A percentile compares a stretch with the other conserved stretches of the same genome.
These are phyloP conservation scores for Stramonita haemastoma DNA, from an alignment of 2,888 invertebrate species.

Conservation along the genomic window DNA sequence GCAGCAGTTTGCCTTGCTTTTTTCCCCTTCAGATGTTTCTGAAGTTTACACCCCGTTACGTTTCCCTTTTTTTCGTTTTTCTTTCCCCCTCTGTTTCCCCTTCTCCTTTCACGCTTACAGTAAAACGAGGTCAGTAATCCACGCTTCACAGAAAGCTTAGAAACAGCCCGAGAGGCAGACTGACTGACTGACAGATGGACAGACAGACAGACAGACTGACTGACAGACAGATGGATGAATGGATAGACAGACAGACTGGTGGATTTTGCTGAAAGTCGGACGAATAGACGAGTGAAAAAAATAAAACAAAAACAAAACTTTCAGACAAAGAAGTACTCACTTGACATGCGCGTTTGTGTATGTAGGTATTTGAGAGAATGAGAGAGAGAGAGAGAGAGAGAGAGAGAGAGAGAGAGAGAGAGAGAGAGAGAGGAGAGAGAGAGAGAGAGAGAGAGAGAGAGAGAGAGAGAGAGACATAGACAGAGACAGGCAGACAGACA, in stretches of 20 bases:
- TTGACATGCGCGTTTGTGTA: not conserved
- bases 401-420: not conserved
- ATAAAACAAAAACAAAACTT: too few species aligned
- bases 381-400: not conserved
- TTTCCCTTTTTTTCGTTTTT: not conserved
- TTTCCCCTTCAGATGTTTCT: too few species aligned
- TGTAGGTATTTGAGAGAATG: not conserved
- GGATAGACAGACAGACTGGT: too few species aligned
- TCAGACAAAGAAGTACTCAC: too few species aligned
- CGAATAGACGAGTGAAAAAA: too few species aligned
- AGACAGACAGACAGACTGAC: not conserved
- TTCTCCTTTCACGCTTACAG: not conserved
- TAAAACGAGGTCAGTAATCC: too few species aligned
- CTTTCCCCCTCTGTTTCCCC: not conserved
- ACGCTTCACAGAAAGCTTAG: not conserved
- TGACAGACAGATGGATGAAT: not conserved
- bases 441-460: not conserved
- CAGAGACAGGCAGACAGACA: not conserved
- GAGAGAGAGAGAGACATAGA: not conserved
- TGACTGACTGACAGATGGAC: not conserved
- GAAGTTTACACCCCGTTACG: too few species aligned
- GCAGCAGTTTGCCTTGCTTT: too few species aligned
- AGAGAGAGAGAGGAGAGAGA: not conserved
- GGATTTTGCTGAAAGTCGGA: too few species aligned
- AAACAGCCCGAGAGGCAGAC: not conserved